Evolutionary conservation across 2,797 vertebrate genomes (phyloP), one percentile per base, ranked within the genome.

Genomic region (Hapalemur alaotrensis): DNA sequence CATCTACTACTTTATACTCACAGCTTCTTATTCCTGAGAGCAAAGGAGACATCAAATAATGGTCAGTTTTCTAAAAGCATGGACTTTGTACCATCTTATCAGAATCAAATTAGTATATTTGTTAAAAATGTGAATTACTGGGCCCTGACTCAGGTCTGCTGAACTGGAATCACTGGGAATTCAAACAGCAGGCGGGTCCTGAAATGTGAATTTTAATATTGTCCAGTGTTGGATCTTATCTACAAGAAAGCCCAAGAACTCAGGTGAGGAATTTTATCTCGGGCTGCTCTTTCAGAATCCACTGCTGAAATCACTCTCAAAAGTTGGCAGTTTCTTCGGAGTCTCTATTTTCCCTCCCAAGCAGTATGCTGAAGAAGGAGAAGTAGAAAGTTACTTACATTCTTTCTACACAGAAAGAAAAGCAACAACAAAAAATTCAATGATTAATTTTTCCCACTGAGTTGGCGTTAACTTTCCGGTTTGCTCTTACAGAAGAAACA

Each of bases 391-490:
- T 61, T 85, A 65, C 78, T 91, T 85, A 86, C 35, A 50, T 13
- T 57, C 57, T 82, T 75, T 89, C 69, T 78, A 69, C 15, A 28
- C 8, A 18, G 50, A 84, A 35, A 97, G 78, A 32, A 95, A 70
- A 89, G 81, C n/a, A 67, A 48, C n/a, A 79, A 54, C 10, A n/a
- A 57, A 50, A 79, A 81, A 41, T 67, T 84, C 11, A 69, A 50
- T 83, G 50, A 95, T 89, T 84, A 89, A 48, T 84, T 75, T 82
- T 95, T 93, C 69, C 83, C 28, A 72, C 90, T 79, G 17, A 65
- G 61, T 75, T 85, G 79, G 75, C 73, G 63, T 52, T 95, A 75
- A 92, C 38, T 80, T 94, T 92, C 32, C 32, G 61, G 73, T 78
- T 41, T 85, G 87, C 63, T 72, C 63, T 86, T 73, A 93, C 83